Percentiles rank a stretch among this genome's conserved stretches.
Evolutionary conservation across 2,797 vertebrate species (phyloP).

Genomic region (Telmatherina bonti): DNA sequence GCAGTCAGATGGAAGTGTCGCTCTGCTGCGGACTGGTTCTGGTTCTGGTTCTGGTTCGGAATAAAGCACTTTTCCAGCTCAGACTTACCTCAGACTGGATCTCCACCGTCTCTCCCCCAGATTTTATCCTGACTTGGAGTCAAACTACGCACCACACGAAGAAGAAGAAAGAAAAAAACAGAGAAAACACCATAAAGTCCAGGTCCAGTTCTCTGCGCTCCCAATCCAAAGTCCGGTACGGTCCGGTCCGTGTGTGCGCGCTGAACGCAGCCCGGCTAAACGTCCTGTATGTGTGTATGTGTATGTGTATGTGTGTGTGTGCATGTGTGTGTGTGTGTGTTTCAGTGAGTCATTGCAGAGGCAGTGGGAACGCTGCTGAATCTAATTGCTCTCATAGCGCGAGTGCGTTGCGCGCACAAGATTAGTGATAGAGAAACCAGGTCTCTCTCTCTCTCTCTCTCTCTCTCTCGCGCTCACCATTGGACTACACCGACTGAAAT

Average conservation of each 20-base stretch:
- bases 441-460: slow-evolving; percentile 58
- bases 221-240: slow-evolving; percentile 76
- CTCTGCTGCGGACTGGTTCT: too few species aligned
- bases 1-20: too few species aligned
- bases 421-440: slow-evolving; percentile 82
- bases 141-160: slow-evolving; percentile 56
- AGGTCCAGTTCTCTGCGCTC: slow-evolving; percentile 65
- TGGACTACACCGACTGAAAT: slow-evolving; percentile 91
- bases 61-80: too few species aligned
- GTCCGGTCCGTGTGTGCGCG: slow-evolving; percentile 77
- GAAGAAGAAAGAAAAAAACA: slow-evolving; percentile 8
- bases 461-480: slow-evolving; percentile 78
- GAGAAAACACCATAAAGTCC: slow-evolving; percentile 58
- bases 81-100: slow-evolving; percentile 52
- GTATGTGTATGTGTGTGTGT: slow-evolving; percentile 50
- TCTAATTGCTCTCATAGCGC: slow-evolving; percentile 84
- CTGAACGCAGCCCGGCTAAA: slow-evolving; percentile 68
- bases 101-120: slow-evolving; percentile 28
- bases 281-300: slow-evolving; percentile 52
- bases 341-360: slow-evolving; percentile 80
- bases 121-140: slow-evolving; percentile 74
- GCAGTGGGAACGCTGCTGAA: slow-evolving; percentile 78
- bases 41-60: too few species aligned
- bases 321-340: slow-evolving; percentile 50
- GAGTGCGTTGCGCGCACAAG: slow-evolving; percentile 81